phyloP scores from a whole-genome alignment of 2,113 vertebrate genomes.

The Strigops habroptila region DNA sequence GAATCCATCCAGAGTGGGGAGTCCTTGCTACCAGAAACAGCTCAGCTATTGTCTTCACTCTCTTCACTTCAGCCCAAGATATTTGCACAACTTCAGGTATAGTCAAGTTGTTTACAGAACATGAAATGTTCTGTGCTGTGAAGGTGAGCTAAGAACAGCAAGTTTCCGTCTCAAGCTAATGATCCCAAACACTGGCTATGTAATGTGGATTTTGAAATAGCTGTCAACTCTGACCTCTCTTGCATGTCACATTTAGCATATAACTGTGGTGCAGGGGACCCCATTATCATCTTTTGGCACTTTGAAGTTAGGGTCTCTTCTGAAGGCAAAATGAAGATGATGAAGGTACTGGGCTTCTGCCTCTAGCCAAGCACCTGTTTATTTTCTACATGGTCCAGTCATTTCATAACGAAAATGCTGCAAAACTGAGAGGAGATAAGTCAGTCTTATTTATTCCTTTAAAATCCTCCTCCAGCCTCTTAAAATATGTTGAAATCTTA shows the following conservation, averaged over 20 bases:
- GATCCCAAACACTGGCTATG: not conserved
- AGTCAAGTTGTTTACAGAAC: not conserved
- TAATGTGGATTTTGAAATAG: not conserved
- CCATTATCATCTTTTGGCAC: not conserved
- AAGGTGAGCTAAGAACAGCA: not conserved
- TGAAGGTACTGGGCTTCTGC: not conserved
- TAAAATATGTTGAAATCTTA: not conserved
- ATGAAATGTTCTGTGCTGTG: not conserved
- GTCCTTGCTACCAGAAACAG: constrained; percentile 68
- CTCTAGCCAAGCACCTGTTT: not conserved
- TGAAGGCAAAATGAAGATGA: not conserved
- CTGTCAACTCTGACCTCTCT: not conserved
- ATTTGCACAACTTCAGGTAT: constrained; percentile 82
- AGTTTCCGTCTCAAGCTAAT: not conserved
- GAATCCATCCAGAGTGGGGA: constrained; percentile 44
- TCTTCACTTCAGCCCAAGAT: constrained; percentile 81
- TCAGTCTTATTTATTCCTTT: not conserved
- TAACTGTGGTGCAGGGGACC: not conserved
- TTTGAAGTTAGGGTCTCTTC: not conserved
- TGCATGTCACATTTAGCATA: not conserved
- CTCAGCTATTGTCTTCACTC: constrained; percentile 76
- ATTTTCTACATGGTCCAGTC: not conserved
- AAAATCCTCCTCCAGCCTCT: not conserved
- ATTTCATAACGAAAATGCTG: not conserved
- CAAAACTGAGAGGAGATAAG: not conserved